phyloP scores from a whole-genome alignment of 2,113 vertebrate species.

The Meriones unguiculatus region DNA sequence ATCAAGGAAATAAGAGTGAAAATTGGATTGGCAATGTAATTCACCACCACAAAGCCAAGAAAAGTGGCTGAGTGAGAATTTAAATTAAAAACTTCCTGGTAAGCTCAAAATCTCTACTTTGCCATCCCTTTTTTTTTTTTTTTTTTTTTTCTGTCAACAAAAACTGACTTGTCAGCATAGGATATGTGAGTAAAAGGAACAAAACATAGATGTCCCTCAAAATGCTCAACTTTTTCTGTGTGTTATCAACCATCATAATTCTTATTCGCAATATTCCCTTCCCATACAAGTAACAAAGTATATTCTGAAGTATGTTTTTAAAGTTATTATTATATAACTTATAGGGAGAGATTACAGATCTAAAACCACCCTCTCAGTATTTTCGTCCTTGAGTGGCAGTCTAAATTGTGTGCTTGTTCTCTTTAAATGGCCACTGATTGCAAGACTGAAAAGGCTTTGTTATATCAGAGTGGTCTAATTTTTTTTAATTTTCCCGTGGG shows the following conservation, averaged over 20 bases:
- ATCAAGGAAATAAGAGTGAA: slow-evolving; percentile 14
- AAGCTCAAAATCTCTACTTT: neutral
- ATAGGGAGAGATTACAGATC: neutral
- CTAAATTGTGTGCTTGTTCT: slow-evolving; percentile 71
- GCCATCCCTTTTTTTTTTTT: no score
- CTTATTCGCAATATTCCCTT: slow-evolving; percentile 21
- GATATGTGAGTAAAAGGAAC: neutral
- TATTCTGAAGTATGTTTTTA: neutral
- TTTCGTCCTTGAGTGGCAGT: slow-evolving; percentile 59
- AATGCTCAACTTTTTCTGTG: slow-evolving; percentile 3
- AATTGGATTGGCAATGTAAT: neutral
- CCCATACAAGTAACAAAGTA: neutral
- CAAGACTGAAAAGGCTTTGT: slow-evolving; percentile 63
- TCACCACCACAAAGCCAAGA: neutral
- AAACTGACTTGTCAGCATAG: neutral
- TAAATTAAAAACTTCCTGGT: neutral
- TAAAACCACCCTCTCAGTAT: slow-evolving; percentile 47
- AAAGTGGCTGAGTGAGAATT: neutral
- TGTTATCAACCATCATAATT: slow-evolving; percentile 39
- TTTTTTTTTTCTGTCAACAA: neutral
- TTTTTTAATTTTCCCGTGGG: slow-evolving; percentile 31
- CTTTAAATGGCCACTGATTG: slow-evolving; percentile 74
- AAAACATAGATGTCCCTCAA: neutral
- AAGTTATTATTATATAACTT: slow-evolving; percentile 51
- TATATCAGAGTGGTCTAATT: slow-evolving; percentile 57